Base-by-base conservation (phyloP, 1,140 invertebrate species). In the Antheraea mylitta region DNA sequence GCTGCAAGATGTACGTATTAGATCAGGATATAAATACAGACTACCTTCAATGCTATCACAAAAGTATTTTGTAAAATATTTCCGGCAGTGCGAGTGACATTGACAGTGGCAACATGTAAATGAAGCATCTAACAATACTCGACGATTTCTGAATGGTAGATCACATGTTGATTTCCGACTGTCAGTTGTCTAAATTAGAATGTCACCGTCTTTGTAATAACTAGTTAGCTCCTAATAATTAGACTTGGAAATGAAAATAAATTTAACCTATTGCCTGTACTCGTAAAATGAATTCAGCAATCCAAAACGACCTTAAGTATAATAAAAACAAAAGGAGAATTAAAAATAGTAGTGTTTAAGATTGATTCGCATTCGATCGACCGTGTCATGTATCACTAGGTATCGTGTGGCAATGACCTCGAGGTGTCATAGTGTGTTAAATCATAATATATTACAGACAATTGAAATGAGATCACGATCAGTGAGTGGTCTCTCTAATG, bases 401-500 rank as follows among this genome's bases (percentile, higher is more conserved):
- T 63, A 63, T 37, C 61, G 61, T 63, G 30, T 37, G 61, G 61
- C 30, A 63, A 63, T 37, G 61, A 63, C 61, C 30, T 63, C 61
- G 30, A 37, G 37, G 19, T 63, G 61, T 63, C 61, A 63, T 63
- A 63, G 8, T 10, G 22, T 37, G 18, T 63, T 63, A 63, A 9
- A 63, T 63, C 61, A 63, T 36, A 63, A 22, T n/a, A n/a, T 53
- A 36, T 30, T 63, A 37, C 37, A 36, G 9, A 36, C 61, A 30
- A 62, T 36, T 37, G 30, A 36, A 36, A 36, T 22, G 22, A 63
- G 61, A 63, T 63, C 61, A 63, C 61, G 61, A 63, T 37, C 59
- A 11, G 22, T 30, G 19, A 63, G 61, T 63, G 61, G 11, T 37
- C 36, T 63, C 61, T 63, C 11, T 63, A 63, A 63, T 63, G 30